Evolutionary conservation across 2,888 invertebrate genomes (phyloP), one percentile per base, ranked within the genome.

Genomic region (Alloscopus bannaensis): DNA sequence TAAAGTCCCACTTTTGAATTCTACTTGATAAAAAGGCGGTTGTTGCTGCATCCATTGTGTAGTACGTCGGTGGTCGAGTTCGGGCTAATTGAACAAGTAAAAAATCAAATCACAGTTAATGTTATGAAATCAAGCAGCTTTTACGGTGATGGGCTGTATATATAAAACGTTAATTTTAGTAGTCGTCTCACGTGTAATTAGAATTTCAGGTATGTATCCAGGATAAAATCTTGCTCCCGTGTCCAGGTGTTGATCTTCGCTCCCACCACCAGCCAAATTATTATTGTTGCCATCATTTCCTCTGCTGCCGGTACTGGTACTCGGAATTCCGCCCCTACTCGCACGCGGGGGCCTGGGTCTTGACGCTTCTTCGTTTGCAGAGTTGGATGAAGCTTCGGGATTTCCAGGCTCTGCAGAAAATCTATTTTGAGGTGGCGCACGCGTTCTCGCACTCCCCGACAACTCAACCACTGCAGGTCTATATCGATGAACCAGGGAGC

Each of bases 1-100:
- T 80, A 64, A 86, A 86, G 31, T 86, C 86, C 86, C 86, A 86
- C 55, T 83, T 84, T 71, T 86, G 86, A 55, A 86, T 84, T 66
- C 86, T 70, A 73, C 84, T 84, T 4, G 84, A 84, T 8, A 86
- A 65, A 70, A 84, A 86, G 11, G 84, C 84, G 42, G 85, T 85
- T 13, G 85, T 85, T 1, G 85, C 83, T 11, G 85, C 85, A 70
- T 85, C 85, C 83, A 85, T 83, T 20, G 84, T 84, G 40, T 84
- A 85, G 52, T 85, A 85, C 0, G 83, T 84, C 6, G 82, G 81
- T 22, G 85, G 84, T 59, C 85, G 62, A 18, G 84, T 83, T 16
- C 85, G 80, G 45, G 85, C 84, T 84, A 57, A n/a, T 57, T 50
- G 6, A 50, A 50, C 8, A 6, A n/a, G 20, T 50, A 50, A 50